phyloP scores from a whole-genome alignment of 2,888 invertebrate genomes.

The Phymatocera aterrima region DNA sequence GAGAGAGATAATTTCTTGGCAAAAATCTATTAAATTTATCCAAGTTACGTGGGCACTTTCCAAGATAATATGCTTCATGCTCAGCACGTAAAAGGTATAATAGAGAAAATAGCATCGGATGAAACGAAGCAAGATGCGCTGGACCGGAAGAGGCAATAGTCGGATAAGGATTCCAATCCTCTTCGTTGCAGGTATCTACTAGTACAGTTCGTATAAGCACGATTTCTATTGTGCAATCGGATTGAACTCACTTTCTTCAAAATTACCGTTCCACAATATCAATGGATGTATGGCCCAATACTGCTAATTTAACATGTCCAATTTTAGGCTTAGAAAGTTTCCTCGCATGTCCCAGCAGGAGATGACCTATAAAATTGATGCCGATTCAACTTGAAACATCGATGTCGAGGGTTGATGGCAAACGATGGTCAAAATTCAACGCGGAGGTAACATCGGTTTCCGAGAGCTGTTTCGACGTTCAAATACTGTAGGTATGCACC shows the following conservation, averaged over 20 bases:
- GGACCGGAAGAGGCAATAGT: slow-evolving; percentile 49
- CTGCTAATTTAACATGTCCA: slow-evolving; percentile 8
- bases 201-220: slow-evolving; percentile 21
- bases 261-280: slow-evolving; percentile 10
- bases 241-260: slow-evolving; percentile 50
- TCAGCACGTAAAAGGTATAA: slow-evolving; percentile 63
- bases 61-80: slow-evolving; percentile 51
- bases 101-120: slow-evolving; percentile 59
- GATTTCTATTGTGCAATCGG: slow-evolving; percentile 23
- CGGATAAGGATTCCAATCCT: slow-evolving; percentile 52
- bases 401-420: too few relatives aligned
- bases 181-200: not conserved
- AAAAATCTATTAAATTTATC: slow-evolving; percentile 39
- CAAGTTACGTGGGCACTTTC: slow-evolving; percentile 33
- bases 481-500: too few relatives aligned
- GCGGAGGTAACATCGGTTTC: too few relatives aligned
- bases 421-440: too few relatives aligned
- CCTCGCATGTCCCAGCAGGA: too few relatives aligned
- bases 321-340: not conserved
- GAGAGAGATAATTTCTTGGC: slow-evolving; percentile 17
- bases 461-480: too few relatives aligned
- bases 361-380: too few relatives aligned
- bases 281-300: not conserved
- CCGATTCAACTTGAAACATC: too few relatives aligned
- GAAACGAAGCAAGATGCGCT: slow-evolving; percentile 47